Evolutionary conservation across 2,113 vertebrate genomes (phyloP).

Genomic region (Sorex araneus): DNA sequence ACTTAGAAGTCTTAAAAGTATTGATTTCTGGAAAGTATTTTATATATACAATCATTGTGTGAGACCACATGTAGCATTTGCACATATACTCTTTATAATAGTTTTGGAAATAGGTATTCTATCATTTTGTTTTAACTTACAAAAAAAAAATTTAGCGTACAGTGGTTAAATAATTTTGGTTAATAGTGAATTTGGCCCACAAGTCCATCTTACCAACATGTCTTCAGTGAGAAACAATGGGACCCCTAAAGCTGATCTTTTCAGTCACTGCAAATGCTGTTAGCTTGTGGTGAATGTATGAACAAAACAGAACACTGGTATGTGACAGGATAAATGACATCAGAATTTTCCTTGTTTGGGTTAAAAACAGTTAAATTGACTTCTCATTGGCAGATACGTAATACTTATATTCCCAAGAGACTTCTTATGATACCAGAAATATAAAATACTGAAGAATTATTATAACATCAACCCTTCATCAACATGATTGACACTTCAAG

Average conservation of each 20-base stretch:
- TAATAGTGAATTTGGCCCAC: not conserved
- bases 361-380: not conserved
- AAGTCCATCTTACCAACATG: not conserved
- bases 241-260: not conserved
- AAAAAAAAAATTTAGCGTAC: not conserved
- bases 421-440: not conserved
- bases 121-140: not conserved
- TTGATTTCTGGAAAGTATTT: not conserved
- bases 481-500: not conserved
- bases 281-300: not conserved
- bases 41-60: fast-evolving
- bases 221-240: not conserved
- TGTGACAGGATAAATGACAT: not conserved
- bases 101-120: not conserved
- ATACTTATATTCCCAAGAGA: not conserved
- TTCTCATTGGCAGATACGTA: not conserved
- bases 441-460: not conserved
- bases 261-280: not conserved
- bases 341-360: not conserved
- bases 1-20: not conserved
- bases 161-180: not conserved
- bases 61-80: not conserved
- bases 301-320: not conserved
- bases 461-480: fast-evolving
- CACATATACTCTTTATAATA: not conserved